These are phyloP conservation scores for Montifringilla adamsi DNA, from an alignment of 2,113 vertebrate genomes.

Conservation along the genomic window DNA sequence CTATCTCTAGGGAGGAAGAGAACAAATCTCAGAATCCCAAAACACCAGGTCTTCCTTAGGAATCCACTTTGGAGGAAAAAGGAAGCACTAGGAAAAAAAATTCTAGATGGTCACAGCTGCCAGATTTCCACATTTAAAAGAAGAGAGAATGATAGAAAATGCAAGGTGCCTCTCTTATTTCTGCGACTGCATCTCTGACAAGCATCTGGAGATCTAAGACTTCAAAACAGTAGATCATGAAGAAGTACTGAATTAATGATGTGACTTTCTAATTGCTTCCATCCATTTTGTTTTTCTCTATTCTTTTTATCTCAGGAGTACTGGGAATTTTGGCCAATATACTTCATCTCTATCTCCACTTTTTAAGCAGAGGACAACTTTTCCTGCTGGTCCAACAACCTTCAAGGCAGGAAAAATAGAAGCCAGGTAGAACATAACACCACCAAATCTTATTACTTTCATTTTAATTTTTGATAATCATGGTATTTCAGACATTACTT, in stretches of 20 bases:
- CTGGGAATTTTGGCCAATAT: neutral
- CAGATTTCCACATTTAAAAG: neutral
- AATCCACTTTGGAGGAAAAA: neutral
- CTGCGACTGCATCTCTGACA: neutral
- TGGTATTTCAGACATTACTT: neutral
- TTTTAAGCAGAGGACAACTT: neutral
- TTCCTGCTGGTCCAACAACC: neutral
- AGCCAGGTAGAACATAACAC: neutral
- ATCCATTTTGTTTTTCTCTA: neutral
- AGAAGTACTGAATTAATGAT: neutral
- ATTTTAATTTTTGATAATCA: neutral
- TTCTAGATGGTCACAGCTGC: neutral
- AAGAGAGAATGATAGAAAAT: neutral
- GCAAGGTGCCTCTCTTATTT: neutral
- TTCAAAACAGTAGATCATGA: neutral
- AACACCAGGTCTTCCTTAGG: neutral
- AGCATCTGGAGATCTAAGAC: neutral
- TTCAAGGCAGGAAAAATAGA: neutral
- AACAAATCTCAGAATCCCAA: neutral
- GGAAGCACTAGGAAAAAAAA: neutral
- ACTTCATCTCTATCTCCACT: neutral
- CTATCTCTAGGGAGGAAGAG: rapidly evolving
- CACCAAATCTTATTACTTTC: neutral
- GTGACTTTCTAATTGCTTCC: neutral
- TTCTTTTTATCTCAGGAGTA: neutral